A percentile compares a stretch with the other conserved stretches of the same genome.
Evolutionary conservation across 2,888 invertebrate genomes (phyloP).

Genomic region (Pollenia griseotomentosa): DNA sequence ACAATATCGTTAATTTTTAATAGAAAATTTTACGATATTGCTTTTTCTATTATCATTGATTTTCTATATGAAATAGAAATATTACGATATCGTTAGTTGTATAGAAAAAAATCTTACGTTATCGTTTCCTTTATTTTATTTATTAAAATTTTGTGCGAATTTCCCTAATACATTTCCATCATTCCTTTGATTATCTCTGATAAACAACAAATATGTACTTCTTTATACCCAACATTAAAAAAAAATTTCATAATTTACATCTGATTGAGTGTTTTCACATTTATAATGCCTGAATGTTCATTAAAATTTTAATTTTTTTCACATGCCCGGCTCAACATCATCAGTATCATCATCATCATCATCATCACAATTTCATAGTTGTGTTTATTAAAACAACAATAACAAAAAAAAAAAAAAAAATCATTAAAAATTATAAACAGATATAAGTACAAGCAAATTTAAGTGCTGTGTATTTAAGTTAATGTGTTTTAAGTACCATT

Average conservation of each 20-base stretch:
- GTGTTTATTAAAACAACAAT: constrained; percentile 20
- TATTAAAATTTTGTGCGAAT: too few species aligned
- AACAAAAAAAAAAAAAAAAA: neutral
- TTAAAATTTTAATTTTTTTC: neutral
- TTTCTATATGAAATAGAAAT: too few species aligned
- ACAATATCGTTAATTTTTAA: too few species aligned
- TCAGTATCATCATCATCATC: constrained; percentile 9
- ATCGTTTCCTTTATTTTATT: too few species aligned
- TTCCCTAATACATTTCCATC: neutral
- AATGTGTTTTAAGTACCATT: constrained; percentile 32
- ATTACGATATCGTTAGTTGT: too few species aligned
- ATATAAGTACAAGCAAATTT: constrained; percentile 1
- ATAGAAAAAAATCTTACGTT: too few species aligned
- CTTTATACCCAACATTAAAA: neutral
- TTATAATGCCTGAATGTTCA: neutral
- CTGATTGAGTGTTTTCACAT: neutral
- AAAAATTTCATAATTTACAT: neutral
- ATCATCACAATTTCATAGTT: constrained; percentile 14
- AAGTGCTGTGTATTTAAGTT: constrained; percentile 10
- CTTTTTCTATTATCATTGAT: too few species aligned
- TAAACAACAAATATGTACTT: too few species aligned
- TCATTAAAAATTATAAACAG: constrained; percentile 39
- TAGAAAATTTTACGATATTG: too few species aligned
- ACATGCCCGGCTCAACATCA: neutral
- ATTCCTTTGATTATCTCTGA: neutral